phyloP scores from a whole-genome alignment of 2,113 vertebrate species.

The Cygnus atratus region DNA sequence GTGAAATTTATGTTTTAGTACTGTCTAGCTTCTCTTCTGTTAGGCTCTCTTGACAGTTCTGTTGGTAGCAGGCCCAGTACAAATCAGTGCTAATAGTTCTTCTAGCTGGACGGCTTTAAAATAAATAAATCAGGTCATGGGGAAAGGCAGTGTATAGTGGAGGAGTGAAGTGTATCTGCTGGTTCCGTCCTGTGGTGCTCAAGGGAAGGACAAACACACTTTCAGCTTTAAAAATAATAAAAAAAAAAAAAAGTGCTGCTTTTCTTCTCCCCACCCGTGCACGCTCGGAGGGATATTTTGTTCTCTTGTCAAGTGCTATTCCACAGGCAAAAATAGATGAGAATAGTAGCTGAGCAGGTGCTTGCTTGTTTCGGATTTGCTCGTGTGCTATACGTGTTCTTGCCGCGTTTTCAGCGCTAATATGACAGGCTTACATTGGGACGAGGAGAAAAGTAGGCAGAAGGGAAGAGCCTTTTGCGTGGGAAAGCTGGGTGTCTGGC shows the following conservation, averaged over 20 bases:
- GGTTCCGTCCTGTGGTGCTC: background rate
- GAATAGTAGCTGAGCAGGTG: background rate
- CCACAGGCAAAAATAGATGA: background rate
- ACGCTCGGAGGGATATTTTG: background rate
- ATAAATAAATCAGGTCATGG: background rate
- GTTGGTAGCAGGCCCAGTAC: background rate
- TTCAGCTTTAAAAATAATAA: background rate
- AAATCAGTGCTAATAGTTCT: background rate
- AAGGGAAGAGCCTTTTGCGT: background rate
- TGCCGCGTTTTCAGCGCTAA: background rate
- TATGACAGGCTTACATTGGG: too few relatives aligned
- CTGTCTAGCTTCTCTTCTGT: background rate
- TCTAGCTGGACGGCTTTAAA: background rate
- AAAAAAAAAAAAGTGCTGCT: background rate
- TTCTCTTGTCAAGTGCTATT: background rate
- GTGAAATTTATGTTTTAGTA: background rate
- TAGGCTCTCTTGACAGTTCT: background rate
- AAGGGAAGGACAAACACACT: background rate
- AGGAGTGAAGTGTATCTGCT: background rate
- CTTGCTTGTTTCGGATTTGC: background rate
- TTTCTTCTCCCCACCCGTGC: background rate
- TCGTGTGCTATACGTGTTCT: accelerated
- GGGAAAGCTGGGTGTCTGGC: background rate
- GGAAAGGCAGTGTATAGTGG: background rate
- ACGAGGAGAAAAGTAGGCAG: background rate